phyloP scores from a whole-genome alignment of 2,113 vertebrate species.

The Heterotilapia buettikoferi region DNA sequence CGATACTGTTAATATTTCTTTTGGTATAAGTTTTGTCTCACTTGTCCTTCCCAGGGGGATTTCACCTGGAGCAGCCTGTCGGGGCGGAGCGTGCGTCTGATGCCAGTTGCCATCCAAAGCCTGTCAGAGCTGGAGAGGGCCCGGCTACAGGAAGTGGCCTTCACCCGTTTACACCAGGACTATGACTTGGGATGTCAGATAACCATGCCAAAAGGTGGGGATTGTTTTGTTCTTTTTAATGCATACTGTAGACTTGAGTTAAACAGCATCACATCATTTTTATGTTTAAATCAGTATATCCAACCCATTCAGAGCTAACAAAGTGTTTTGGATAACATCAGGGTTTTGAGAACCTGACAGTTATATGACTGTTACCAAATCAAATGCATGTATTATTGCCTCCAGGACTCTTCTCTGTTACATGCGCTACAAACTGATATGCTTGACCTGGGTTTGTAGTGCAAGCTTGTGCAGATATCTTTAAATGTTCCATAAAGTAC shows the following conservation, averaged over 20 bases:
- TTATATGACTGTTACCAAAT: background rate
- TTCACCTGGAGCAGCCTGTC: constrained; percentile 97
- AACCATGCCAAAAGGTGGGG: constrained; percentile 89
- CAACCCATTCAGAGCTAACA: background rate
- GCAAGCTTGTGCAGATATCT: background rate
- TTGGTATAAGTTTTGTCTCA: background rate
- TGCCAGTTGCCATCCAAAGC: constrained; percentile 86
- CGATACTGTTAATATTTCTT: background rate
- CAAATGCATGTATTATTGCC: background rate
- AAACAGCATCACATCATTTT: background rate
- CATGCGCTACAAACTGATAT: background rate
- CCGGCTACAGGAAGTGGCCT: constrained; percentile 90
- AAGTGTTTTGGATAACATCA: background rate
- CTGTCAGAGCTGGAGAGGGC: constrained; percentile 89
- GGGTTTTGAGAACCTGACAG: background rate
- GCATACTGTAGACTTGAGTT: background rate
- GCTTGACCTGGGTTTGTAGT: background rate
- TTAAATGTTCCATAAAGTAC: constrained; percentile 8
- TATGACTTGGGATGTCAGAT: constrained; percentile 92
- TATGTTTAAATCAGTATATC: background rate
- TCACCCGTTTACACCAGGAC: constrained; percentile 89
- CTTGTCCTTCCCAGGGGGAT: constrained; percentile 75
- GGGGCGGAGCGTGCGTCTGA: constrained; percentile 84
- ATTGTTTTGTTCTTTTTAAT: background rate
- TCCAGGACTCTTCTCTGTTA: background rate